Percentiles rank a stretch among this genome's conserved stretches.
These are phyloP conservation scores for Gallinago paraguaiae DNA, from an alignment of 2,113 vertebrate genomes.

Conservation along the genomic window DNA sequence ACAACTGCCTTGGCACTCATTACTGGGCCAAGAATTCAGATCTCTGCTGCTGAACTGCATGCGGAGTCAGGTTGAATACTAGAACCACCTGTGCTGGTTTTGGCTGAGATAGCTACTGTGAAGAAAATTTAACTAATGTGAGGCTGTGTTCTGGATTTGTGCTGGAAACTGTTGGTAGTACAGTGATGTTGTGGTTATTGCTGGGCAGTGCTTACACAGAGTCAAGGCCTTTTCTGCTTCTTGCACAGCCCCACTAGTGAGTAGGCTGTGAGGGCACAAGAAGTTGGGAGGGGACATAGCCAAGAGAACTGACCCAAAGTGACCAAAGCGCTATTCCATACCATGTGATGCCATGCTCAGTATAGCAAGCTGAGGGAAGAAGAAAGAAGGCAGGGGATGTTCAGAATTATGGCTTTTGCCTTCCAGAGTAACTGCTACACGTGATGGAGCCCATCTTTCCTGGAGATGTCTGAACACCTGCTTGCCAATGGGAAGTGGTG, in stretches of 20 bases:
- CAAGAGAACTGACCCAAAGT: neutral
- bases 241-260: neutral
- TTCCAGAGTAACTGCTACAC: neutral
- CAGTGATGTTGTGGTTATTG: neutral
- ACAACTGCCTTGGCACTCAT: slow-evolving; percentile 63
- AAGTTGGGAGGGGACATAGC: neutral
- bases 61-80: neutral
- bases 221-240: neutral
- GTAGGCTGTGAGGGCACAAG: neutral
- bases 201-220: neutral
- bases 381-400: neutral
- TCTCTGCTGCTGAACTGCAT: neutral
- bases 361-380: neutral
- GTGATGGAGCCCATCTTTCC: neutral
- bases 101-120: neutral
- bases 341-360: neutral
- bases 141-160: neutral
- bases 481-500: neutral
- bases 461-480: neutral
- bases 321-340: neutral
- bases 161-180: neutral
- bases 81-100: neutral
- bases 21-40: slow-evolving; percentile 59
- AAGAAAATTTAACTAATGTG: neutral
- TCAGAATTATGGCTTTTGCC: neutral